Percentiles rank a stretch among this genome's conserved stretches.
These are phyloP conservation scores for Terrapene triunguis DNA, from an alignment of 2,113 vertebrate species.

Conservation along the genomic window DNA sequence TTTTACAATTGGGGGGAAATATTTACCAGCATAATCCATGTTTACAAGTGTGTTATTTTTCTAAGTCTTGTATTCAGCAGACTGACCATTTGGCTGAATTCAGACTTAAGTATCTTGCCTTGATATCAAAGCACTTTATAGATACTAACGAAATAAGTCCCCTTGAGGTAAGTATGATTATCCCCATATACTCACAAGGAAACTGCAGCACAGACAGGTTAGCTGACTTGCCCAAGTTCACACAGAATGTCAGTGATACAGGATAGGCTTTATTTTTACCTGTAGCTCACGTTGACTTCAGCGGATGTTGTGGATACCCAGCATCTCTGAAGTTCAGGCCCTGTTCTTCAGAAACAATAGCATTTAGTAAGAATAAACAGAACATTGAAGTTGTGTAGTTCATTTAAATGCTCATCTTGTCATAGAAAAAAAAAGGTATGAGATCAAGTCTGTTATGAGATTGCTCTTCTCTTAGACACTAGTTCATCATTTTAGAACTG, in stretches of 20 bases:
- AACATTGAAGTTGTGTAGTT: constrained; percentile 41
- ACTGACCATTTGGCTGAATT: background rate
- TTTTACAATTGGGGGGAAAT: background rate
- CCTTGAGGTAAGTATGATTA: background rate
- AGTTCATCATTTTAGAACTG: constrained; percentile 64
- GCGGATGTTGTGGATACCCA: background rate
- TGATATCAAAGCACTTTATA: background rate
- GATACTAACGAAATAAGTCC: background rate
- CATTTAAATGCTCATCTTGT: constrained; percentile 54
- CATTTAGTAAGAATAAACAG: constrained; percentile 38
- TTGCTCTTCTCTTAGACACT: constrained; percentile 62
- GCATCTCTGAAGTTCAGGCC: background rate
- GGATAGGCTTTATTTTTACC: background rate
- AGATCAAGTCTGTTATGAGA: constrained; percentile 61
- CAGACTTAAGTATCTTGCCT: background rate
- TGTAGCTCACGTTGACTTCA: background rate
- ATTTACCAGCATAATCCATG: background rate
- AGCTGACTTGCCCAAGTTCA: background rate
- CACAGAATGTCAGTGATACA: background rate
- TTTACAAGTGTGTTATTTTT: background rate
- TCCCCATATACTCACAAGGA: background rate
- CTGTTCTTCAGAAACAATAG: constrained; percentile 48
- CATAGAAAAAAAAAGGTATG: constrained; percentile 55
- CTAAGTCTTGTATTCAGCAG: background rate
- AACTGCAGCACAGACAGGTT: background rate